Conservation (phyloP, 64 coral and sea anemone species). For the Trachythela sp. region DNA sequence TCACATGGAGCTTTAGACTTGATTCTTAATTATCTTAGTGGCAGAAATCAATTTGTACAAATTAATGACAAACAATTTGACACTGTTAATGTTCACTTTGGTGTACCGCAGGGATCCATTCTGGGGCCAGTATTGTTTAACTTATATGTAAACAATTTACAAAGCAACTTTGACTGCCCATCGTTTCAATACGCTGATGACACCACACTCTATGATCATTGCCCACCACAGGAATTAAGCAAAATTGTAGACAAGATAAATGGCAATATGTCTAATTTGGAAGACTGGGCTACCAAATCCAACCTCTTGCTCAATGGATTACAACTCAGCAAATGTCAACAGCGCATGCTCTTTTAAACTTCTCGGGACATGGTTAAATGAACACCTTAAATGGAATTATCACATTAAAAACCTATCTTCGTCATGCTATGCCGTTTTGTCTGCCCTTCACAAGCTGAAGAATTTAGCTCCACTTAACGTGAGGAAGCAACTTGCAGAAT, state of each 20-base stretch:
- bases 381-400: neutral
- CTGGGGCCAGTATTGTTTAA: no score
- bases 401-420: neutral
- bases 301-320: neutral
- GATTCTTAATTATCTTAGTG: no score
- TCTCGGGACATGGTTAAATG: neutral
- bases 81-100: no score
- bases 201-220: no score
- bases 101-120: no score
- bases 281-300: neutral
- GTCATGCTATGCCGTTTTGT: neutral
- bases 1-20: no score
- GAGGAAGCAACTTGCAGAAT: neutral
- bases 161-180: no score
- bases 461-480: neutral
- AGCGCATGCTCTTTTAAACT: constrained; percentile 12
- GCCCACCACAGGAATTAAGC: neutral
- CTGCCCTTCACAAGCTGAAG: neutral
- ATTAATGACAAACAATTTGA: no score
- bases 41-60: no score
- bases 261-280: neutral
- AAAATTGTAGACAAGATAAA: neutral
- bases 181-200: no score
- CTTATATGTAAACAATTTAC: no score
- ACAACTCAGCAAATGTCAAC: neutral